Evolutionary conservation across 2,113 vertebrate genomes (phyloP).

Genomic region (Erinaceus europaeus): DNA sequence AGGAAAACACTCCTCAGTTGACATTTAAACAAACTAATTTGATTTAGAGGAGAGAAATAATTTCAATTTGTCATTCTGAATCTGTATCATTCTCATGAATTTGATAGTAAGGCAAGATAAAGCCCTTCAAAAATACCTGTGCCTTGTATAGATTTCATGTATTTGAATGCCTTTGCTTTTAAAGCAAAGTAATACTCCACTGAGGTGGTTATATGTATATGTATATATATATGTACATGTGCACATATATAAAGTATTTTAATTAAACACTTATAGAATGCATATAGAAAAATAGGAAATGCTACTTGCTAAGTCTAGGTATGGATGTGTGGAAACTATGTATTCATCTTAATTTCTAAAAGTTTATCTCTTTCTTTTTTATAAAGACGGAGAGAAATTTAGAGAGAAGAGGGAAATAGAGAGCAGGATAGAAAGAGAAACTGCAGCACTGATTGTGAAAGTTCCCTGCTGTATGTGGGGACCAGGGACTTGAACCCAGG

Average conservation of each 20-base stretch:
- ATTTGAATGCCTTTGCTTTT: not conserved
- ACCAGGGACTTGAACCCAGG: no score
- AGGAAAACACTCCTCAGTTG: conserved; percentile 11
- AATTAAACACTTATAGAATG: not conserved
- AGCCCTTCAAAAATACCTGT: conserved; percentile 24
- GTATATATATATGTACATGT: not conserved
- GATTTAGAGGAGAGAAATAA: conserved; percentile 31
- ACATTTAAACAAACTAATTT: conserved; percentile 53
- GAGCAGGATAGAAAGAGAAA: no score
- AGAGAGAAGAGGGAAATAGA: no score
- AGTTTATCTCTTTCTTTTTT: not conserved
- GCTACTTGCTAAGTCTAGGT: not conserved
- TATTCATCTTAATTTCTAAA: not conserved
- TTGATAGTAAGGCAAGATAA: conserved; percentile 21
- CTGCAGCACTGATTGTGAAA: no score
- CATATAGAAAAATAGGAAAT: conserved; percentile 1
- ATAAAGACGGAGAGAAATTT: no score
- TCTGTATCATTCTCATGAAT: conserved; percentile 14
- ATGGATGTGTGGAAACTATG: not conserved
- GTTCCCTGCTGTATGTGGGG: no score
- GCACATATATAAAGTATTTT: not conserved
- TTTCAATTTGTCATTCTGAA: conserved; percentile 51
- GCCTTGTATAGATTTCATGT: not conserved
- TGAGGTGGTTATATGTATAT: not conserved
- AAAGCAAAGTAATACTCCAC: not conserved